phyloP scores from a whole-genome alignment of 2,888 invertebrate species.

The Neocrepidodera transversa region DNA sequence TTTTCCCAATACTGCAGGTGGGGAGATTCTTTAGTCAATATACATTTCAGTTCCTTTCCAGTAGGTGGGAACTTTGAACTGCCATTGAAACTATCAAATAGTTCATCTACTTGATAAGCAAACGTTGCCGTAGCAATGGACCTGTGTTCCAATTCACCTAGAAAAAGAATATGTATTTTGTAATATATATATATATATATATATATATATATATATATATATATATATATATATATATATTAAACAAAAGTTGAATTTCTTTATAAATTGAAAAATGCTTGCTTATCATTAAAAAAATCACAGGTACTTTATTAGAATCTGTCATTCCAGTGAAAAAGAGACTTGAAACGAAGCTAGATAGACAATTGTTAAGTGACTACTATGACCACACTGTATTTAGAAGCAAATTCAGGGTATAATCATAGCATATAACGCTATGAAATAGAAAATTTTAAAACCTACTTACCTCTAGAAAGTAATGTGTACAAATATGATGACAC shows the following conservation, averaged over 20 bases:
- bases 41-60: slow-evolving; percentile 32
- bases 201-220: slow-evolving; percentile 18
- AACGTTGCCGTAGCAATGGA: slow-evolving; percentile 16
- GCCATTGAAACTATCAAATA: slow-evolving; percentile 44
- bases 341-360: background rate
- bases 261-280: no score
- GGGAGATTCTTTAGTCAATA: no score
- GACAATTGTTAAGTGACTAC: no score
- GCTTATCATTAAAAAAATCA: no score
- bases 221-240: slow-evolving; percentile 32
- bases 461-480: slow-evolving; percentile 16
- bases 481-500: slow-evolving; percentile 33
- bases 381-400: no score
- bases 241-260: background rate
- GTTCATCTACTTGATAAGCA: slow-evolving; percentile 36
- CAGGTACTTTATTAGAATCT: no score
- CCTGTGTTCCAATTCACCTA: slow-evolving; percentile 20
- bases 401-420: no score
- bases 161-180: slow-evolving; percentile 2
- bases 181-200: background rate
- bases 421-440: slow-evolving; percentile 3
- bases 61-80: slow-evolving; percentile 21
- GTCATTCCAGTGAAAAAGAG: no score
- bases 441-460: slow-evolving; percentile 22
- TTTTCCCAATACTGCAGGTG: slow-evolving; percentile 28